These are phyloP conservation scores for Eriosoma lanigerum DNA, from an alignment of 1,140 invertebrate species.

Conservation along the genomic window DNA sequence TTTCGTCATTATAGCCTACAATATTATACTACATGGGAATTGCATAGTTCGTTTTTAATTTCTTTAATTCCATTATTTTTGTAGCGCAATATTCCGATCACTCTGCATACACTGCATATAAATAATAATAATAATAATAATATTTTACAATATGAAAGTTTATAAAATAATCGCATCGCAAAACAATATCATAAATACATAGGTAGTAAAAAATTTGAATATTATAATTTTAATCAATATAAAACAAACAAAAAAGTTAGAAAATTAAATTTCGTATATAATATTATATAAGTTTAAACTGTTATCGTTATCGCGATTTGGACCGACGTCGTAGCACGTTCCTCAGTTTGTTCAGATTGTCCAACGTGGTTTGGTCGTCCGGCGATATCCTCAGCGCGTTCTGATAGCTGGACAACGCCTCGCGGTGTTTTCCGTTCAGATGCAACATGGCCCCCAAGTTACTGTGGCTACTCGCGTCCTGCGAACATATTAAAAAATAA, in stretches of 20 bases:
- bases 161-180: too few relatives aligned
- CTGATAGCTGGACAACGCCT: slow-evolving; percentile 81
- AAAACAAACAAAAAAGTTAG: neutral
- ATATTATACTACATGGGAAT: too few relatives aligned
- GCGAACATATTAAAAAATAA: slow-evolving; percentile 54
- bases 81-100: too few relatives aligned
- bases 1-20: too few relatives aligned
- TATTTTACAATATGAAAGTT: too few relatives aligned
- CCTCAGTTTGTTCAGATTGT: slow-evolving; percentile 81
- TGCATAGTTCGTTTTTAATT: too few relatives aligned
- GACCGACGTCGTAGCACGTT: slow-evolving; percentile 28
- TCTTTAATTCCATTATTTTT: too few relatives aligned
- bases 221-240: neutral
- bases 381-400: slow-evolving; percentile 80
- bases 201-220: neutral
- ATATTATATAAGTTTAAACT: too few relatives aligned
- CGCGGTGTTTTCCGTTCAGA: slow-evolving; percentile 82
- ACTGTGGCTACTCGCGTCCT: slow-evolving; percentile 86
- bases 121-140: too few relatives aligned
- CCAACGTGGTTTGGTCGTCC: slow-evolving; percentile 80
- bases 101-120: too few relatives aligned
- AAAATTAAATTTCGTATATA: too few relatives aligned
- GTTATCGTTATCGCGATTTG: neutral
- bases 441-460: slow-evolving; percentile 92
- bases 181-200: too few relatives aligned